Base-by-base conservation (phyloP, 2,113 vertebrate species). In the Myiopsitta monachus region DNA sequence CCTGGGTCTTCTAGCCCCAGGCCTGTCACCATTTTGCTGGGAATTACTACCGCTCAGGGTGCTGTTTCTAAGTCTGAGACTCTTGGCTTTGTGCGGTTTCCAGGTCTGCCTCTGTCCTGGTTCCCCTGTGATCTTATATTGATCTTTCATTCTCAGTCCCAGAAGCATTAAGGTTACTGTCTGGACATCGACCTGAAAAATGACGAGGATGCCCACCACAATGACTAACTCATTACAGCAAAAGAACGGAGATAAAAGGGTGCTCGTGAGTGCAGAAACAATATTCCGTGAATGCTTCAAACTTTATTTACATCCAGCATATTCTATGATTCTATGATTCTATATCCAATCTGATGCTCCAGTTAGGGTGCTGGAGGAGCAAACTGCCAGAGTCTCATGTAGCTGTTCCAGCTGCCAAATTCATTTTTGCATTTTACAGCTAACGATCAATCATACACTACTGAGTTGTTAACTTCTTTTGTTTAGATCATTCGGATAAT, bases 401-500 rank as follows among this genome's bases (percentile, higher is more conserved):
- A 90, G 74, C 54, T 1, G 3, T 88, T 92, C 61, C 75, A 95
- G 93, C 78, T 92, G 89, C 91, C 70, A 91, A 95, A 90, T 90
- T 89, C 5, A 87, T 85, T 91, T 95, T 90, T 95, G 55, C 84
- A 77, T 90, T 90, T 96, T 94, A 84, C 84, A 94, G 87, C 87
- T 92, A 92, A 83, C 39, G 52, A 95, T 97, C 87, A 73, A 2
- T 95, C 91, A 94, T 49, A 49, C 11, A 6, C 39, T 73, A 75
- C 66, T 87, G 83, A 57, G 38, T 49, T 89, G 90, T 94, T 87
- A 95, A 88, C 47, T 96, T 94, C 62, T 91, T 93, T 93, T 95
- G 86, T 96, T 96, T 90, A 91, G 92, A 93, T 94, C 88, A 96
- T 95, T 95, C 92, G 80, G 88, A 93, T 97, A 96, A 95, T 95